Evolutionary conservation across 1,140 invertebrate genomes (phyloP).

Genomic region (Dysdera silvatica): DNA sequence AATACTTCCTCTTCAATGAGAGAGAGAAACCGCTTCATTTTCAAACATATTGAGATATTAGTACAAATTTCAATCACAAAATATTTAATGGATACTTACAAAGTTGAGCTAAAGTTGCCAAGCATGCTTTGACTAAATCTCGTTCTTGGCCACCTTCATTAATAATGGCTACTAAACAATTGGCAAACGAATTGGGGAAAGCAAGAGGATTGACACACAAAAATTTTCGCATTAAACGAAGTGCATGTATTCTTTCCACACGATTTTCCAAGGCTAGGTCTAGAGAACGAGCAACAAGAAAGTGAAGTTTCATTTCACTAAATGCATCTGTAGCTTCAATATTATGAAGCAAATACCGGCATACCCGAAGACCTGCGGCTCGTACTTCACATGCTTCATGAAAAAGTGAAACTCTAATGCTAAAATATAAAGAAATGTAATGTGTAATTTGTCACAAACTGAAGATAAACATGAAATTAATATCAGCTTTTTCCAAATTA

Average conservation of each 20-base stretch:
- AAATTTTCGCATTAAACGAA: conserved; percentile 68
- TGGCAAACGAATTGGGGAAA: conserved; percentile 57
- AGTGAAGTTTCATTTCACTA: conserved; percentile 69
- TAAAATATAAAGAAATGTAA: conserved; percentile 46
- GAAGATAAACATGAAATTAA: not conserved
- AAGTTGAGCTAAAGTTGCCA: conserved; percentile 78
- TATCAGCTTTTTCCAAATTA: too few species aligned
- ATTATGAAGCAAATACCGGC: conserved; percentile 71
- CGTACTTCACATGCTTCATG: conserved; percentile 80
- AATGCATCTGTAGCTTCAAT: conserved; percentile 67
- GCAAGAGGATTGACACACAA: conserved; percentile 56
- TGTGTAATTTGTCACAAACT: not conserved
- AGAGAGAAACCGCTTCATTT: not conserved
- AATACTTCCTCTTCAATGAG: too few species aligned
- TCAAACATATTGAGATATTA: not conserved
- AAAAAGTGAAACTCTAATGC: conserved; percentile 70
- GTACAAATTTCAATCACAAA: conserved; percentile 15
- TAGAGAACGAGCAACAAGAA: conserved; percentile 63
- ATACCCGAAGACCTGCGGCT: conserved; percentile 71
- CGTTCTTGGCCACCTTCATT: conserved; percentile 62
- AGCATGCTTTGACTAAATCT: conserved; percentile 69
- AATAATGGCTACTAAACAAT: conserved; percentile 71
- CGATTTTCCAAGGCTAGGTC: conserved; percentile 75
- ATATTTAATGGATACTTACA: conserved; percentile 11
- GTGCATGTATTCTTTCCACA: conserved; percentile 77